Percentiles rank a stretch among this genome's conserved stretches.
phyloP scores from a whole-genome alignment of 1,140 invertebrate genomes.

The Pomacea maculata region DNA sequence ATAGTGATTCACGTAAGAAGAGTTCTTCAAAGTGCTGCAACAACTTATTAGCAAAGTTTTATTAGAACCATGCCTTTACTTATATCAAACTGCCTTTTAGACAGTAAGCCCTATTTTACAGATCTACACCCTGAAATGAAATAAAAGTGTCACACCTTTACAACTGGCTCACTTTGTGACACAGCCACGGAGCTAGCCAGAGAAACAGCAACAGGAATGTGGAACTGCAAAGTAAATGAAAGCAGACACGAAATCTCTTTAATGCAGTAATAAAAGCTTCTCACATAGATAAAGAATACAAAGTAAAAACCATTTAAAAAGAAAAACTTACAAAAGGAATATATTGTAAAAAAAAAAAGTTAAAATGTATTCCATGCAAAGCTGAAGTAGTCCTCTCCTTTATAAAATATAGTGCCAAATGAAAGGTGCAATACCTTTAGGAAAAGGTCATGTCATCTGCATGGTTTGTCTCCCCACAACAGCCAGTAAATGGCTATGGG shows the following conservation, averaged over 20 bases:
- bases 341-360: neutral
- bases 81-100: neutral
- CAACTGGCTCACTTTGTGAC: constrained; percentile 74
- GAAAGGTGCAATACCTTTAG: too few species aligned
- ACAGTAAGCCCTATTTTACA: neutral
- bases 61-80: neutral
- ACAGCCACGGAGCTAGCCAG: constrained; percentile 79
- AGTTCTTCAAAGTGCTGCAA: too few species aligned
- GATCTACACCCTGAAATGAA: too few species aligned
- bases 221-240: constrained; percentile 64
- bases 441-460: too few species aligned
- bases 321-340: neutral
- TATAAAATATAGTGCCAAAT: too few species aligned
- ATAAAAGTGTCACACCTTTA: constrained; percentile 67
- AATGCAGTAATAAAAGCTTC: neutral
- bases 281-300: too few species aligned
- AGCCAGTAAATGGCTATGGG: neutral
- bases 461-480: neutral
- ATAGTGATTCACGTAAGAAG: too few species aligned
- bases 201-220: constrained; percentile 80
- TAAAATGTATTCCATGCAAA: too few species aligned
- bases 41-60: too few species aligned
- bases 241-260: neutral
- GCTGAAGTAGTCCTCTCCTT: too few species aligned
- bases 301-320: neutral